These are phyloP conservation scores for Minunthozetes semirufus DNA, from an alignment of 2,888 invertebrate genomes.

Conservation along the genomic window DNA sequence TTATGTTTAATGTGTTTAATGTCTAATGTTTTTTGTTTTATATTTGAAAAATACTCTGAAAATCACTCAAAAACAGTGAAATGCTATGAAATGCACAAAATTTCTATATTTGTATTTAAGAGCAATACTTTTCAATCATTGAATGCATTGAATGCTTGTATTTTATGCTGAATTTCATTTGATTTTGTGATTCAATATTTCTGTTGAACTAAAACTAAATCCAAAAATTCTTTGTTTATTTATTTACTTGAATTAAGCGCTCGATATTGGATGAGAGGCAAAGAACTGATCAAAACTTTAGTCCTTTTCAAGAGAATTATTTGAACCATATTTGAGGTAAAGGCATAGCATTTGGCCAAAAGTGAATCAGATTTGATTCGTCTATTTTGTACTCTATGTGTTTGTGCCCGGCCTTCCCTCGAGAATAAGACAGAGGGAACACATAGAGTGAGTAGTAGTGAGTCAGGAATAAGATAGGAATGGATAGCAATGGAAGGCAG, in stretches of 20 bases:
- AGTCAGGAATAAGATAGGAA: constrained; percentile 17
- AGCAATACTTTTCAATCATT: too few relatives aligned
- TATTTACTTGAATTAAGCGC: constrained; percentile 9
- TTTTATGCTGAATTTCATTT: too few relatives aligned
- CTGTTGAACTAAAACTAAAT: not conserved
- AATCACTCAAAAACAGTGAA: too few relatives aligned
- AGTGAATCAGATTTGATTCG: constrained; percentile 29
- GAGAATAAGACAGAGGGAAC: constrained; percentile 25
- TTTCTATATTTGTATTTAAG: too few relatives aligned
- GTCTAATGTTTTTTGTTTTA: too few relatives aligned
- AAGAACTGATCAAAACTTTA: not conserved
- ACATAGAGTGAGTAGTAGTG: not conserved
- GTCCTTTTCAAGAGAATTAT: constrained; percentile 5
- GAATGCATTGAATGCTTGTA: too few relatives aligned
- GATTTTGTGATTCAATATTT: not conserved
- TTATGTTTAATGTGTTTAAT: not conserved
- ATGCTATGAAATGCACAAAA: too few relatives aligned
- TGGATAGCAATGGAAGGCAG: not conserved
- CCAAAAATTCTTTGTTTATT: not conserved
- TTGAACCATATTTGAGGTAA: constrained; percentile 29
- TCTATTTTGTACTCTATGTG: constrained; percentile 11
- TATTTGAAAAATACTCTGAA: too few relatives aligned
- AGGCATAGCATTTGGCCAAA: constrained; percentile 13
- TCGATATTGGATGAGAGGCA: not conserved
- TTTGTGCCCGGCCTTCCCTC: constrained; percentile 5